A percentile compares a stretch with the other conserved stretches of the same genome.
Conservation (phyloP, 2,113 vertebrate species). For the Damaliscus lunatus region DNA sequence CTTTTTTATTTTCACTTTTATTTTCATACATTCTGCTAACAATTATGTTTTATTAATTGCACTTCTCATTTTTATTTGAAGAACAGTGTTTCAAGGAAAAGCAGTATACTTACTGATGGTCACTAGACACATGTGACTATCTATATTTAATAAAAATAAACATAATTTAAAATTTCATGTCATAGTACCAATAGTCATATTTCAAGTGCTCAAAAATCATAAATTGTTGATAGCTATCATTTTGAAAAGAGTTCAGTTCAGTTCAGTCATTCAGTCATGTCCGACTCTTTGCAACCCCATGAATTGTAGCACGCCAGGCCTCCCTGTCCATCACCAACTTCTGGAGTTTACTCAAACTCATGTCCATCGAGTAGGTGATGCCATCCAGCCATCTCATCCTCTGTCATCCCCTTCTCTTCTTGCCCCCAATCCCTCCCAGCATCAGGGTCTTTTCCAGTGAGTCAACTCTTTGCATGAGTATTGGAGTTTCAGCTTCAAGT, state of each 20-base stretch:
- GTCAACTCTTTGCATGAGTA: no score
- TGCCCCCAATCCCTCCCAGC: no score
- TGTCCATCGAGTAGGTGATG: rapidly evolving
- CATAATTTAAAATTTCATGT: background rate
- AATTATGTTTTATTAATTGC: background rate
- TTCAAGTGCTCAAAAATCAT: background rate
- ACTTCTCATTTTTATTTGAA: background rate
- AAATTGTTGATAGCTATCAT: background rate
- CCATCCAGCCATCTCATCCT: no score
- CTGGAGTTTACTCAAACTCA: no score
- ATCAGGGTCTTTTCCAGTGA: no score
- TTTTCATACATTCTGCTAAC: background rate
- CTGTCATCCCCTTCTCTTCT: no score
- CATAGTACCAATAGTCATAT: background rate
- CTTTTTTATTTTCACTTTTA: background rate
- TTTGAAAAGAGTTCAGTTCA: background rate
- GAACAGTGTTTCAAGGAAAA: background rate
- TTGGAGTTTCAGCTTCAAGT: no score
- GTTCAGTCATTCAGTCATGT: no score
- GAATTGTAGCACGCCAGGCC: rapidly evolving
- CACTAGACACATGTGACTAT: background rate
- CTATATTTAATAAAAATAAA: background rate
- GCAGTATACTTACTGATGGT: background rate
- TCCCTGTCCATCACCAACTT: no score
- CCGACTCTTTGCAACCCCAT: no score